Base-by-base conservation (phyloP, 2,888 invertebrate species). In the Xanthia togata region DNA sequence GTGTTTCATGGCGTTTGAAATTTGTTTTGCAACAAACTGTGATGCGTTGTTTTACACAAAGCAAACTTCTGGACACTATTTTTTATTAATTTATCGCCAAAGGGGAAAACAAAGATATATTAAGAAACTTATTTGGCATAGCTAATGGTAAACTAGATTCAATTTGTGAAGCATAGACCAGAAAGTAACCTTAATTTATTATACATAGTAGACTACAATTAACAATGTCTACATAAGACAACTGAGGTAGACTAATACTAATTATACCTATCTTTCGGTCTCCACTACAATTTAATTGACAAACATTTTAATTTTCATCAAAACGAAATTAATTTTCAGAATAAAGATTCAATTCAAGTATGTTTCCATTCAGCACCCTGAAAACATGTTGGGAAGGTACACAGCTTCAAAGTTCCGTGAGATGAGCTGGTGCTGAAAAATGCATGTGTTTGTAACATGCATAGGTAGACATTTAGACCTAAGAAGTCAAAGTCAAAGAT, bases 351-450 rank as follows among this genome's bases (percentile, higher is more conserved):
- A 59, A 14, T 5, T 26, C 6, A 69, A 53, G 23, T 41, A 47
- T 50, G 23, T 57, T 57, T 47, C 60, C 63, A 67, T 81, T 67
- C 70, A 70, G 23, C 31, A 35, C 20, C 53, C 26, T 71, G 64
- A 60, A 75, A 63, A 44, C 17, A 47, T 62, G 59, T 44, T 55
- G 55, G 59, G 38, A 67, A 78, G 41, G 73, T 59, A 70, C 65
- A 73, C 47, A 68, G 12, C 57, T 77, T 70, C 68, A 65, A 65
- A 76, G 57, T 70, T 71, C 35, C 57, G 60, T 59, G 77, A 64
- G 69, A 74, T 75, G 53, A 69, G 63, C 14, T 62, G 35, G 55
- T 68, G 64, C 73, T 71, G 65, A 77, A 77, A 82, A 71, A 82
- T 79, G 55, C 41, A 26, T 57, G 17, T 12, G 20, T 26, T 62